These are phyloP conservation scores for Ivindomyrus marchei DNA, from an alignment of 2,113 vertebrate genomes.

Conservation along the genomic window DNA sequence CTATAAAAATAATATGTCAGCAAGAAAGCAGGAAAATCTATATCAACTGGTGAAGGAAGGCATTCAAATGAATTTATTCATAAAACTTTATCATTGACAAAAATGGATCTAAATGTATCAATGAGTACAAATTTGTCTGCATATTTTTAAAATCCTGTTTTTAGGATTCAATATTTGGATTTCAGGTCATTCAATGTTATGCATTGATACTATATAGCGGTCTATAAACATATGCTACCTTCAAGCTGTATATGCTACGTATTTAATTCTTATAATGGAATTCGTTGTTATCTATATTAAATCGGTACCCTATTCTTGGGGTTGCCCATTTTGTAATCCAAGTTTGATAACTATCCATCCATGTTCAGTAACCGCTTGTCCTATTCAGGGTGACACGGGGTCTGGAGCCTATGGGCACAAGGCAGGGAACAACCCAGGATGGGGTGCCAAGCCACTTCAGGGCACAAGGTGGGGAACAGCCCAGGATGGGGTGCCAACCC, in stretches of 20 bases:
- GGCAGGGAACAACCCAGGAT: too few relatives aligned
- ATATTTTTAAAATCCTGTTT: not conserved
- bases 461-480: too few relatives aligned
- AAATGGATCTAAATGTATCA: not conserved
- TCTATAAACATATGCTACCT: not conserved
- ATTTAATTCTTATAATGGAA: slow-evolving; percentile 57
- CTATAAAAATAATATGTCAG: not conserved
- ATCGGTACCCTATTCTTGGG: slow-evolving; percentile 44
- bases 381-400: too few relatives aligned
- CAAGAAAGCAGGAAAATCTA: not conserved
- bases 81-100: not conserved
- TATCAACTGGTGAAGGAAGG: not conserved
- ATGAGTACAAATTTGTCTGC: slow-evolving; percentile 29
- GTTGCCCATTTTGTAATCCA: slow-evolving; percentile 48
- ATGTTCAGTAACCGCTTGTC: too few relatives aligned
- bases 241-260: not conserved
- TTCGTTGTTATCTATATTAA: slow-evolving; percentile 63
- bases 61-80: not conserved
- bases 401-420: too few relatives aligned
- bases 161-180: not conserved
- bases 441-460: too few relatives aligned
- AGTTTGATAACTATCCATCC: not conserved
- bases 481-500: too few relatives aligned
- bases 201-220: not conserved
- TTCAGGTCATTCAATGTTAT: not conserved